Conservation (phyloP, 2,113 vertebrate genomes). For the Tupaia chinensis region DNA sequence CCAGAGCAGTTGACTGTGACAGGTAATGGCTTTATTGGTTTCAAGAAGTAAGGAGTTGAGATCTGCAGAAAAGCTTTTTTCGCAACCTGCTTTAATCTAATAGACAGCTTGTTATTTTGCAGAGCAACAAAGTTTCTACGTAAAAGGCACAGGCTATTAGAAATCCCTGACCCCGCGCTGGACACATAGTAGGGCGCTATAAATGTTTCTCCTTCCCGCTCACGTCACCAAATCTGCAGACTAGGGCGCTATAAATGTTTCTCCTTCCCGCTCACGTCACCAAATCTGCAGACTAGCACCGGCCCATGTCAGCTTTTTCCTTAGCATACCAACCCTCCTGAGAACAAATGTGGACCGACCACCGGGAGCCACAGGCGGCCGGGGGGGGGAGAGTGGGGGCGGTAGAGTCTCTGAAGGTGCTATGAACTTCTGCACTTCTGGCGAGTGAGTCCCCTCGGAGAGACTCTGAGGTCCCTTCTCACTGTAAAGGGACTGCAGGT, state of each 20-base stretch:
- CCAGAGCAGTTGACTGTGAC: not conserved
- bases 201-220: not conserved
- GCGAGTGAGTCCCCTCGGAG: fast-evolving
- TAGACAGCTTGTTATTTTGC: constrained; percentile 49
- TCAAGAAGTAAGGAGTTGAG: constrained; percentile 64
- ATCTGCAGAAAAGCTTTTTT: constrained; percentile 46
- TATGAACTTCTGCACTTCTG: not conserved
- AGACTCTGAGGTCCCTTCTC: not conserved
- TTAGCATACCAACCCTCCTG: not conserved
- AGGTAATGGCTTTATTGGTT: constrained; percentile 27
- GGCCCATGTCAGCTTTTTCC: not conserved
- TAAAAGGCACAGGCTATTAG: constrained; percentile 25
- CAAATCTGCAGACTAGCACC: not conserved
- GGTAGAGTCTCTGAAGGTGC: constrained; percentile 1
- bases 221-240: not conserved
- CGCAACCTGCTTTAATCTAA: constrained; percentile 23
- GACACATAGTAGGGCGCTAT: constrained; percentile 55
- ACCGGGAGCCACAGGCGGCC: not conserved
- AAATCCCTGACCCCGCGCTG: not conserved
- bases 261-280: not conserved
- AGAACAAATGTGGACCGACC: not conserved
- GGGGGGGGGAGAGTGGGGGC: too few relatives aligned
- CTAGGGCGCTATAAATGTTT: not conserved
- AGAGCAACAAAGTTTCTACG: constrained; percentile 5
- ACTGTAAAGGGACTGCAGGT: not conserved